Base-by-base conservation (phyloP, 2,888 invertebrate genomes). In the Synergus laeviventris region DNA sequence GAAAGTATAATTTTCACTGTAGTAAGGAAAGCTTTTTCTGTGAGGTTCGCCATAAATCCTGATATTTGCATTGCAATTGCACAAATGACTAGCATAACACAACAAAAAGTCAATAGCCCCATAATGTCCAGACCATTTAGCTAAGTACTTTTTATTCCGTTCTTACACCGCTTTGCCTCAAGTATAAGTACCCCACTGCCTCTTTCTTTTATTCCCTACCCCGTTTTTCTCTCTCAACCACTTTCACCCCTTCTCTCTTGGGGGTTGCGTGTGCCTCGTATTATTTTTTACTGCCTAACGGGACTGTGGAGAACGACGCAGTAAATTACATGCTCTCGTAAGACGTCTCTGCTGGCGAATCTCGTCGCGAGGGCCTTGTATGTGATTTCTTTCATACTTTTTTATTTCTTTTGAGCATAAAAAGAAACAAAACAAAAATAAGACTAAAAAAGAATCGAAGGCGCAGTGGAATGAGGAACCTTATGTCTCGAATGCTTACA, bases 261-360 rank as follows among this genome's bases (percentile, higher is more conserved):
- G 21, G 56, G 56, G 9, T 56, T 56, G 56, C 56, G 56, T 56
- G 56, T 56, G 18, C 21, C 21, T 21, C 5, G 56, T 12, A 11
- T 56, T 56, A 56, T 56, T 56, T 56, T 56, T 56, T 56, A 56
- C 56, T 56, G 56, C 56, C 21, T 56, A 56, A 56, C 56, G 56
- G 56, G 18, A 56, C 21, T 56, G 21, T 21, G 21, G 56, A 56
- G 12, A 56, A 56, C 56, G 56, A 56, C 56, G 56, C 56, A 56
- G 56, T 56, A 56, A 56, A 56, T 56, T 56, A 56, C 12, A 18
- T 56, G 18, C 56, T 56, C 18, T 56, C 12, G 21, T 21, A 56
- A 21, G 56, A 56, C 18, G 56, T 56, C 21, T 56, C 56, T 56
- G 12, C 21, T 21, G 56, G 18, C 56, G 56, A 56, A 21, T 56